These are phyloP conservation scores for Cyprinus carpio DNA, from an alignment of 2,113 vertebrate species.

Conservation along the genomic window DNA sequence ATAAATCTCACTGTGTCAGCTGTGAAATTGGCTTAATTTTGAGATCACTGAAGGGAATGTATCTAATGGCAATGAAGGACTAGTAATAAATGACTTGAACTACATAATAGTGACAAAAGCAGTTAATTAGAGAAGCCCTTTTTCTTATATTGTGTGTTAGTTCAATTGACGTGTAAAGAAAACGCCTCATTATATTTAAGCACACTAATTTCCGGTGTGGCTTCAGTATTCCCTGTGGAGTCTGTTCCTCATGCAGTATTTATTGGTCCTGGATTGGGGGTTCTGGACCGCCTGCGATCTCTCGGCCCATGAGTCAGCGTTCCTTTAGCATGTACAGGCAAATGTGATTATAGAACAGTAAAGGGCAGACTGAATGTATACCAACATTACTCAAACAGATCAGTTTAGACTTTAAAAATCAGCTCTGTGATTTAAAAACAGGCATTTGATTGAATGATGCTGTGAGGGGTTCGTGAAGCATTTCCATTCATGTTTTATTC, in stretches of 20 bases:
- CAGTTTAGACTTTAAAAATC: slow-evolving; percentile 38
- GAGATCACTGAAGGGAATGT: slow-evolving; percentile 7
- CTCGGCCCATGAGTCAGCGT: slow-evolving; percentile 56
- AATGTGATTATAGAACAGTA: slow-evolving; percentile 54
- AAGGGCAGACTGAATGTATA: slow-evolving; percentile 38
- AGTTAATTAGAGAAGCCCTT: slow-evolving; percentile 22
- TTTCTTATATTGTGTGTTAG: slow-evolving; percentile 20
- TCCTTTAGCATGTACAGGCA: slow-evolving; percentile 30
- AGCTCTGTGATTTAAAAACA: slow-evolving; percentile 20
- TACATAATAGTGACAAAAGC: slow-evolving; percentile 4
- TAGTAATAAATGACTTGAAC: not conserved
- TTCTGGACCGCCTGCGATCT: slow-evolving; percentile 44
- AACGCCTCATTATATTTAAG: slow-evolving; percentile 23
- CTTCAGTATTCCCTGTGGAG: slow-evolving; percentile 40
- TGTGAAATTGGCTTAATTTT: slow-evolving; percentile 20
- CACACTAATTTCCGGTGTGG: slow-evolving; percentile 20
- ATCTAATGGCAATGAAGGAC: not conserved
- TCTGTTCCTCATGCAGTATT: slow-evolving; percentile 56
- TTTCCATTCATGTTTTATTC: slow-evolving; percentile 45
- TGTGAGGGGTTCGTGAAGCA: not conserved
- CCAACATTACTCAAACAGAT: slow-evolving; percentile 40
- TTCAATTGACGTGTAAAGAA: slow-evolving; percentile 33
- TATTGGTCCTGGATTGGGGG: slow-evolving; percentile 50
- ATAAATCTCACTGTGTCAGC: not conserved
- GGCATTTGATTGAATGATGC: slow-evolving; percentile 12